Base-by-base conservation (phyloP, 2,888 invertebrate genomes). In the Heliconius ismenius region DNA sequence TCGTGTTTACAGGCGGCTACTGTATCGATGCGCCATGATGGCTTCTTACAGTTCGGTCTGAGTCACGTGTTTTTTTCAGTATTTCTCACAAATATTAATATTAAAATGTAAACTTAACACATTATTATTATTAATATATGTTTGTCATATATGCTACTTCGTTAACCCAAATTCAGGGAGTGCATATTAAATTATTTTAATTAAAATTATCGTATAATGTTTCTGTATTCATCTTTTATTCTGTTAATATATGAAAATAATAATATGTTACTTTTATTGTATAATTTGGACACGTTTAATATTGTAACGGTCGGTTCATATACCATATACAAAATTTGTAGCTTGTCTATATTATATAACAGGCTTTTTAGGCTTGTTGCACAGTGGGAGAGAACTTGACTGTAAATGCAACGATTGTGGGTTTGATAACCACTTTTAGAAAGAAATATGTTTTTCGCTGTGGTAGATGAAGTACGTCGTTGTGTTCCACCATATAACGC, bases 91-190 rank as follows among this genome's bases (percentile, higher is more conserved):
- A n/a, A n/a, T n/a, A n/a, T n/a, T n/a, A 43, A 43, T 43, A 43
- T 43, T 4, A 18, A 43, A 43, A 43, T 43, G 6, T 43, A 43
- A 43, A 18, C 43, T 15, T 43, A 54, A 54, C 0, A 6, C 21
- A 54, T 54, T 54, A 21, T 21, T 54, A 21, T 54, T 10, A 21
- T n/a, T 54, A 54, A 54, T n/a, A 54, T 54, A 54, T 54, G 7
- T 54, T 21, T 9, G 54, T 63, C 7, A 28, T 21, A 63, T 28
- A 63, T 63, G 10, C 18, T 36, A 65, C n/a, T 65, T 65, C 65
- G 13, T 36, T 65, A 65, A 65, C 36, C 36, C n/a, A 36, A 65
- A 65, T 65, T 65, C 65, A 65, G 11, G n/a, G 65, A 65, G 36
- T 39, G 36, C 65, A 36, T 65, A n/a, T 36, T 36, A 21, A 64